These are phyloP conservation scores for Euschistus heros DNA, from an alignment of 1,140 invertebrate genomes.

Conservation along the genomic window DNA sequence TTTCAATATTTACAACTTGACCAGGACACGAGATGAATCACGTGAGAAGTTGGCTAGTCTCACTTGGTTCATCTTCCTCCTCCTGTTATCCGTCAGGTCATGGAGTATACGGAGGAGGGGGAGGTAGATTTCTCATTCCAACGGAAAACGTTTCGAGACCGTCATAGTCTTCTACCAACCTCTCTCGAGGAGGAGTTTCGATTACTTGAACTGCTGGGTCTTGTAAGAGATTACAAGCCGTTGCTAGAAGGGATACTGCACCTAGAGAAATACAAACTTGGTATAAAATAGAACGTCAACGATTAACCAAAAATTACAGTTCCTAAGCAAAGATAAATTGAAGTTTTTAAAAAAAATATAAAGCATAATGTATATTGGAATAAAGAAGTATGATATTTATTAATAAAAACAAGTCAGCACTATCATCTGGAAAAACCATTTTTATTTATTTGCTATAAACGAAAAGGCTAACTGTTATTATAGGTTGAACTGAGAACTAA, in stretches of 20 bases:
- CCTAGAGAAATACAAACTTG: constrained; percentile 27
- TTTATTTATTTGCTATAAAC: too few relatives aligned
- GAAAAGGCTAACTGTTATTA: too few relatives aligned
- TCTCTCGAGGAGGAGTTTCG: constrained; percentile 14
- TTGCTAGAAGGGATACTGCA: constrained; percentile 32
- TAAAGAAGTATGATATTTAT: too few relatives aligned
- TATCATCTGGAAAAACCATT: too few relatives aligned
- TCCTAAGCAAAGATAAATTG: not conserved
- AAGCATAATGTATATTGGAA: too few relatives aligned
- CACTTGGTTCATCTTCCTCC: not conserved
- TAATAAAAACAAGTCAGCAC: too few relatives aligned
- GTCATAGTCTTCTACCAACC: constrained; percentile 32
- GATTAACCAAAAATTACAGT: not conserved
- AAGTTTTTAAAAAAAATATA: too few relatives aligned
- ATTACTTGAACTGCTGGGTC: constrained; percentile 13
- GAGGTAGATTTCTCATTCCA: constrained; percentile 29
- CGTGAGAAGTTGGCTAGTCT: not conserved
- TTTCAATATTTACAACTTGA: not conserved
- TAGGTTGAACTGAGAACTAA: too few relatives aligned
- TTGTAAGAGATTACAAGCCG: constrained; percentile 33
- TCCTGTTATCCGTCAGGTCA: constrained; percentile 21
- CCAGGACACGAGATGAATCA: not conserved
- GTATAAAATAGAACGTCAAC: not conserved
- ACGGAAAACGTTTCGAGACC: constrained; percentile 32
- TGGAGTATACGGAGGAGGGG: constrained; percentile 35